Evolutionary conservation across 2,113 vertebrate genomes (phyloP).

Genomic region (Prinia subflava): DNA sequence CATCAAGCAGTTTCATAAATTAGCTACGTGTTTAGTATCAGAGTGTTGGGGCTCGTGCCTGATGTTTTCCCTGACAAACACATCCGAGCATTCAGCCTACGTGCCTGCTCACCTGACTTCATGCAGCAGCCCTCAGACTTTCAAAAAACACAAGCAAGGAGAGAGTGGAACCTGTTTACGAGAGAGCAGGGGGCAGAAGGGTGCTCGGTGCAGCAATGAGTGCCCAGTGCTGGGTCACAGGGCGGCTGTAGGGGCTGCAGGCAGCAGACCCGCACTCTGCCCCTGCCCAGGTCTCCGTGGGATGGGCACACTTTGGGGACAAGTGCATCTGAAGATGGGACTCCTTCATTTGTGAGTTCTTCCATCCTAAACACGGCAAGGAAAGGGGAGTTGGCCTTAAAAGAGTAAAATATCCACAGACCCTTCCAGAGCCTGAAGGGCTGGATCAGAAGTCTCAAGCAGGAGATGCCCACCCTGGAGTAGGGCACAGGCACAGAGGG

Average conservation of each 20-base stretch:
- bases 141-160: background rate
- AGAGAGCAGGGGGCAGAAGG: background rate
- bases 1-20: background rate
- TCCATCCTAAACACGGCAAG: background rate
- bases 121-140: background rate
- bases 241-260: background rate
- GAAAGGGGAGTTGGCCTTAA: background rate
- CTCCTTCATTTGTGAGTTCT: background rate
- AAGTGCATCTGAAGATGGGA: background rate
- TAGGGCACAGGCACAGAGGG: background rate
- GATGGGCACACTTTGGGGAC: fast-evolving
- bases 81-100: fast-evolving
- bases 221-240: fast-evolving
- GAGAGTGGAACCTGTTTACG: fast-evolving
- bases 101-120: background rate
- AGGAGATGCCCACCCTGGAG: fast-evolving
- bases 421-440: background rate
- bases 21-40: background rate
- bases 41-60: background rate
- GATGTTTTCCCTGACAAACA: background rate
- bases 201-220: fast-evolving
- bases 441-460: background rate
- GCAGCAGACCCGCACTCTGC: background rate
- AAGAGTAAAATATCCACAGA: background rate
- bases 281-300: fast-evolving